phyloP scores from a whole-genome alignment of 2,888 invertebrate species.

The Oxycera nigricornis region DNA sequence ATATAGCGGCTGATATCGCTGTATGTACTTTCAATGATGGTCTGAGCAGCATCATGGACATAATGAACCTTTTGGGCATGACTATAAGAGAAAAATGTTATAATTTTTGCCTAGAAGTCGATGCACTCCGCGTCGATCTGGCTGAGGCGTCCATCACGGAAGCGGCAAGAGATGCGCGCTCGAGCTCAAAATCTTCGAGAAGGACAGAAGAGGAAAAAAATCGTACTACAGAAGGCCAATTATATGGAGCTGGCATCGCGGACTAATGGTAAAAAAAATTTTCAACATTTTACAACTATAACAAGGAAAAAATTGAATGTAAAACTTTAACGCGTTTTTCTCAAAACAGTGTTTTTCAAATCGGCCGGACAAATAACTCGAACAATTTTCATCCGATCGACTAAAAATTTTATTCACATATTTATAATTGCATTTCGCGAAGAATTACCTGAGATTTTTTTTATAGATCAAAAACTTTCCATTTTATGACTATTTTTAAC shows the following conservation, averaged over 20 bases:
- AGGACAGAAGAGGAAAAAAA: neutral
- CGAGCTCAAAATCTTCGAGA: conserved; percentile 7
- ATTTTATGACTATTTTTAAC: no score
- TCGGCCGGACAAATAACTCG: no score
- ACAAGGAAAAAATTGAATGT: neutral
- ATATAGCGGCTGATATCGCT: conserved; percentile 20
- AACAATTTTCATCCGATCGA: no score
- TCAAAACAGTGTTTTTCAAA: conserved; percentile 12
- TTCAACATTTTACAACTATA: neutral
- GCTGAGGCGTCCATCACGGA: conserved; percentile 6
- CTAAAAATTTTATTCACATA: no score
- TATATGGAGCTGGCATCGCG: conserved; percentile 28
- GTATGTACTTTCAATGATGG: conserved; percentile 36
- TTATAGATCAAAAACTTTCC: no score
- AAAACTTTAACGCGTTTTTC: conserved; percentile 29
- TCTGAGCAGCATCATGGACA: conserved; percentile 12
- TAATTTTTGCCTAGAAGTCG: conserved; percentile 13
- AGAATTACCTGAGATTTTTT: no score
- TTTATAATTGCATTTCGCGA: no score
- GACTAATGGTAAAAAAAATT: neutral
- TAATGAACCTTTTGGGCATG: conserved; percentile 18
- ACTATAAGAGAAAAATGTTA: conserved; percentile 24
- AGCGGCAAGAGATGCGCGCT: neutral
- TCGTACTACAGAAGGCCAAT: neutral
- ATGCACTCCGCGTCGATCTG: conserved; percentile 26